Evolutionary conservation across 2,797 vertebrate genomes (phyloP), one percentile per base, ranked within the genome.

Genomic region (Numenius phaeopus): DNA sequence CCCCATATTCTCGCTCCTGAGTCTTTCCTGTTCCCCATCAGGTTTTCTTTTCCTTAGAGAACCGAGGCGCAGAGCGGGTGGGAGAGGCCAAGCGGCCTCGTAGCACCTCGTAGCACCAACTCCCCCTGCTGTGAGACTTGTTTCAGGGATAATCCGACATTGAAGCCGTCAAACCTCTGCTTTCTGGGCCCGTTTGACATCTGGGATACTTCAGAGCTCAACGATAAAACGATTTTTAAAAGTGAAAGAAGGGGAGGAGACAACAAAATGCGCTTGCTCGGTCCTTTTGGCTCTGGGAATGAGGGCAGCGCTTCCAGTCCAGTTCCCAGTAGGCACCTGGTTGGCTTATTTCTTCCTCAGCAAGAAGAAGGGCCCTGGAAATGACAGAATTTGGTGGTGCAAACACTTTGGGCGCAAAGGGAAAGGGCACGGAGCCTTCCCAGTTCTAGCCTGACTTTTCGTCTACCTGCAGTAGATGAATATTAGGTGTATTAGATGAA

Each of bases 1-100:
- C 59, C 1, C 5, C 7, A 1, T 3, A 1, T 4, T 37, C 49
- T 37, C 8, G 1, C 52, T n/a, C 30, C 59, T 5, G 16, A 39
- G 18, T 7, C 6, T 34, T 4, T 55, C 16, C 73, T 27, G 14
- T 14, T 52, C 32, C 11, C 3, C 10, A 7, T 22, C 14, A 52
- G 29, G 27, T 39, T 26, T 54, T 50, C 27, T 40, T 65, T 59
- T 22, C 50, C 40, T 30, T 10, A 30, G 23, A 15, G 29, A 57
- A 40, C 9, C 1, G 23, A 37, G 17, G 20, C 1, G 11, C 24
- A 11, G 40, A 27, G 23, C n/a, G 3, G 57, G 26, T 19, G 65
- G 46, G 16, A 42, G 42, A 24, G 13, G 27, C 8, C 39, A 7
- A 34, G 26, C 11, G 4, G 20, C 32, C 59, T 21, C 4, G 1